phyloP scores from a whole-genome alignment of 35 echinoderm and acorn worm genomes.

The Ophiothrix spiculata region DNA sequence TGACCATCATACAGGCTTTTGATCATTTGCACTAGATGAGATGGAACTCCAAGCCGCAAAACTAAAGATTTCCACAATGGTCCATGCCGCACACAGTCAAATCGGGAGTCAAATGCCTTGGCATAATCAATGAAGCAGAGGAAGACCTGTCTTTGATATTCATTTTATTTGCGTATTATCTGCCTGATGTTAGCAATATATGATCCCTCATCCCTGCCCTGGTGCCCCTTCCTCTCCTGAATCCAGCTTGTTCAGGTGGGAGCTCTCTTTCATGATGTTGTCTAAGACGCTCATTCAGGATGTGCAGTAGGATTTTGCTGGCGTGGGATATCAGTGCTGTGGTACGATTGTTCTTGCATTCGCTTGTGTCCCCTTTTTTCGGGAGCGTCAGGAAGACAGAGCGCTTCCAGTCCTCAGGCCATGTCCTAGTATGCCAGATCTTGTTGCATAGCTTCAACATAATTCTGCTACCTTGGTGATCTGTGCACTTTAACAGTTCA shows the following conservation, averaged over 20 bases:
- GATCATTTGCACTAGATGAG: conserved; percentile 22
- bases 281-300: background rate
- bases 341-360: conserved; percentile 18
- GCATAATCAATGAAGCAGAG: too few relatives aligned
- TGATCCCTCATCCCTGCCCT: background rate
- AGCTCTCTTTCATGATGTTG: background rate
- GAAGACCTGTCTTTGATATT: too few relatives aligned
- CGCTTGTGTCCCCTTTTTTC: conserved; percentile 4
- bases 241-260: background rate
- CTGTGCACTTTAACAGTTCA: background rate
- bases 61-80: conserved; percentile 9
- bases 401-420: conserved; percentile 5
- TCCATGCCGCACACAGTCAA: conserved; percentile 11
- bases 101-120: too few relatives aligned
- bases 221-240: background rate
- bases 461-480: background rate
- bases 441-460: conserved; percentile 4
- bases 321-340: conserved; percentile 17
- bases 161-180: too few relatives aligned
- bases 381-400: conserved; percentile 18
- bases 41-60: conserved; percentile 41
- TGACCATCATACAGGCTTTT: conserved; percentile 42
- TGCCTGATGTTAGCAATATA: conserved; percentile 26
- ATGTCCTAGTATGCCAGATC: background rate
- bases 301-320: background rate